Percentiles rank a stretch among this genome's conserved stretches.
Evolutionary conservation across 2,888 invertebrate species (phyloP).

Genomic region (Synanthedon andrenaeformis): DNA sequence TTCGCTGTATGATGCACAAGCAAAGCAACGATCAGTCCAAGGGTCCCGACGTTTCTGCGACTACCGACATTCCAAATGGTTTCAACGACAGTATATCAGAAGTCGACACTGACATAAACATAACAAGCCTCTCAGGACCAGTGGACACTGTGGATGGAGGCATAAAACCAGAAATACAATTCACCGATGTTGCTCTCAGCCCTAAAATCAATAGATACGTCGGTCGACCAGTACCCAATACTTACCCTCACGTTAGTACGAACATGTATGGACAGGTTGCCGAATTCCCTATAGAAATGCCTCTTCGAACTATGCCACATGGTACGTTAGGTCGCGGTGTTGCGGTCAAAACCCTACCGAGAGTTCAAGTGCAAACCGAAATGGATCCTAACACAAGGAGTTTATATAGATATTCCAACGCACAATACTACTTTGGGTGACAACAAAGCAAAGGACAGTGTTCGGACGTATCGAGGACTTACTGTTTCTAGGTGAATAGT

Average conservation of each 20-base stretch:
- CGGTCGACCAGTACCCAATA: conserved; percentile 60
- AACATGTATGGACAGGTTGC: conserved; percentile 68
- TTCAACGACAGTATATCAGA: conserved; percentile 91
- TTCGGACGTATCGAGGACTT: conserved; percentile 67
- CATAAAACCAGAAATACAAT: conserved; percentile 58
- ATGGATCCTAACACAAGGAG: conserved; percentile 71
- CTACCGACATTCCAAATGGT: conserved; percentile 82
- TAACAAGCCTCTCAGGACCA: conserved; percentile 75
- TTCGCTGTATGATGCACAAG: conserved; percentile 77
- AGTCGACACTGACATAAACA: conserved; percentile 82
- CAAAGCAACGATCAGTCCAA: conserved; percentile 75
- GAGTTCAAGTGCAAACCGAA: conserved; percentile 61
- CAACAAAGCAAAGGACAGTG: conserved; percentile 70
- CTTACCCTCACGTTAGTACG: conserved; percentile 61
- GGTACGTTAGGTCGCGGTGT: conserved; percentile 59
- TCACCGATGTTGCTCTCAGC: conserved; percentile 52
- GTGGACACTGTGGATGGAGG: conserved; percentile 65
- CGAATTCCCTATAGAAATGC: conserved; percentile 67
- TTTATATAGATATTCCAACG: conserved; percentile 74
- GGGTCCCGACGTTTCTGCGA: conserved; percentile 77
- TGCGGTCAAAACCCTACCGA: conserved; percentile 56
- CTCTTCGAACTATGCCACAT: conserved; percentile 59
- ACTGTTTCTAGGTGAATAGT: conserved; percentile 66
- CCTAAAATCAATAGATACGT: conserved; percentile 65
- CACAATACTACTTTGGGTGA: conserved; percentile 84